Evolutionary conservation across 2,797 vertebrate species (phyloP).

Genomic region (Notamacropus eugenii): DNA sequence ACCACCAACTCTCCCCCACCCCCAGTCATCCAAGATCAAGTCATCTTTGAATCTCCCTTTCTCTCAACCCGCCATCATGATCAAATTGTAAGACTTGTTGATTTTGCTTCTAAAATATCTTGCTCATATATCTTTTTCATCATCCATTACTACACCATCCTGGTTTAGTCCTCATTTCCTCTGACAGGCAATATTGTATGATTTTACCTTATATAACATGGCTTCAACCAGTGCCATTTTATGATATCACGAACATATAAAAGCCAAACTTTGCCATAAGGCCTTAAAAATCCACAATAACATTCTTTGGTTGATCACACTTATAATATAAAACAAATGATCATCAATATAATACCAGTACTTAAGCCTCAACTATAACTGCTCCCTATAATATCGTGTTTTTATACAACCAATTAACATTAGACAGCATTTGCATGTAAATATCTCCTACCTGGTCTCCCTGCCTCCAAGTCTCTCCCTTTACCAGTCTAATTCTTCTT

Average conservation of each 20-base stretch:
- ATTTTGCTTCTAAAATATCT: neutral
- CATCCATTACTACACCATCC: neutral
- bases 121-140: neutral
- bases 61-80: neutral
- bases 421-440: neutral
- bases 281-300: neutral
- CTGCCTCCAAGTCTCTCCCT: neutral
- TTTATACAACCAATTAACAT: neutral
- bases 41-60: neutral
- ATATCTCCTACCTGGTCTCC: neutral
- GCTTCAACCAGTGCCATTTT: neutral
- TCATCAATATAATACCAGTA: neutral
- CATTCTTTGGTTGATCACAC: neutral
- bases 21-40: neutral
- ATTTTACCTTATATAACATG: neutral
- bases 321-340: neutral
- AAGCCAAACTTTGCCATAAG: neutral
- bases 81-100: neutral
- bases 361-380: neutral
- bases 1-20: neutral
- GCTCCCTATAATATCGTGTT: neutral
- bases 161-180: neutral
- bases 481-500: neutral
- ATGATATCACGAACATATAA: neutral
- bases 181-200: neutral